phyloP scores from a whole-genome alignment of 2,113 vertebrate species.

The Phodopus roborovskii region DNA sequence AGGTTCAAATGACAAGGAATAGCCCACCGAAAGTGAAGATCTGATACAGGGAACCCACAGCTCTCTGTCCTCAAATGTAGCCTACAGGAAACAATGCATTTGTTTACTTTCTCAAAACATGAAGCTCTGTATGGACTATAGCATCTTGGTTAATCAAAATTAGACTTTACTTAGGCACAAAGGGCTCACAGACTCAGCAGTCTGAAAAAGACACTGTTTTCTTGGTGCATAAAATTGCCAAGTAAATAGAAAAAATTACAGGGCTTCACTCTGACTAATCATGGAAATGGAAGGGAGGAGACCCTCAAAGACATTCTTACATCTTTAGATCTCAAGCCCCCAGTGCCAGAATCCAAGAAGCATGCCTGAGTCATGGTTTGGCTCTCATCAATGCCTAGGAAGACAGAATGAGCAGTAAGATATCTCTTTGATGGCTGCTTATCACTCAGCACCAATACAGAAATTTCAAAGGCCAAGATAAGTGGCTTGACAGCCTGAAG shows the following conservation, averaged over 20 bases:
- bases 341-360: constrained; percentile 51
- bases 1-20: background rate
- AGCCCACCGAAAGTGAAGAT: background rate
- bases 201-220: constrained; percentile 52
- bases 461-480: constrained; percentile 76
- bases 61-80: background rate
- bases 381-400: constrained; percentile 58
- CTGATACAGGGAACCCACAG: background rate
- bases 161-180: background rate
- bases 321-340: constrained; percentile 38
- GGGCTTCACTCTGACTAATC: background rate
- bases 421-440: constrained; percentile 65
- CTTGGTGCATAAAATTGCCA: background rate
- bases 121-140: background rate
- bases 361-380: constrained; percentile 58
- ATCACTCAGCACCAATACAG: constrained; percentile 68
- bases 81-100: background rate
- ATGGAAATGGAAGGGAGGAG: constrained; percentile 1
- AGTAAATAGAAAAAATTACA: constrained; percentile 50
- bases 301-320: constrained; percentile 57
- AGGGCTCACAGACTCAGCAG: background rate
- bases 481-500: constrained; percentile 78
- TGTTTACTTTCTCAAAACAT: constrained; percentile 51
- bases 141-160: constrained; percentile 57
- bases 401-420: constrained; percentile 57